Percentiles rank a stretch among this genome's conserved stretches.
phyloP scores from a whole-genome alignment of 2,888 invertebrate genomes.

The Andricus curvator region DNA sequence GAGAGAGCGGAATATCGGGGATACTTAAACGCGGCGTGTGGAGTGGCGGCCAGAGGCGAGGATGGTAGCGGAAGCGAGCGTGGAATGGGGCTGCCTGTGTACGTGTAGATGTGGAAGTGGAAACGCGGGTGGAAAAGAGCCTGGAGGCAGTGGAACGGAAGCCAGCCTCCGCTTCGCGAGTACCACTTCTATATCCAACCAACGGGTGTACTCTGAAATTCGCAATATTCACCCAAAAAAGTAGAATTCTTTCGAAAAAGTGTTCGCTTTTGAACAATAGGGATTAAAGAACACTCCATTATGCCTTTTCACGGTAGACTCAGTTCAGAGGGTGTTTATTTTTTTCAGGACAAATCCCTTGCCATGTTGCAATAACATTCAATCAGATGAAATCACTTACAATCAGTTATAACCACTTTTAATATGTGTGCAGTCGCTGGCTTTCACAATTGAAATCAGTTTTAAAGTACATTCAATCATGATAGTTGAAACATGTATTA shows the following conservation, averaged over 20 bases:
- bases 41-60: slow-evolving; percentile 64
- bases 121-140: slow-evolving; percentile 58
- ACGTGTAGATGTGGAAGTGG: slow-evolving; percentile 49
- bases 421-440: too few relatives aligned
- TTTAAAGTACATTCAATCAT: too few relatives aligned
- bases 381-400: too few relatives aligned
- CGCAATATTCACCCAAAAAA: slow-evolving; percentile 9
- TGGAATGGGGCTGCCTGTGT: slow-evolving; percentile 54
- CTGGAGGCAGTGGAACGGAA: slow-evolving; percentile 66
- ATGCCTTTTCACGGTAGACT: not conserved
- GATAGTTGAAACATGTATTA: too few relatives aligned
- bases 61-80: slow-evolving; percentile 56
- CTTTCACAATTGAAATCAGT: too few relatives aligned
- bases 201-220: slow-evolving; percentile 52
- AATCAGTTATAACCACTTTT: too few relatives aligned
- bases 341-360: not conserved
- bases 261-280: not conserved
- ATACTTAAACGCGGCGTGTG: slow-evolving; percentile 67
- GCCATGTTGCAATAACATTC: too few relatives aligned
- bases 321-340: not conserved
- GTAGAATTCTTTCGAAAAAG: not conserved
- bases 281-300: not conserved
- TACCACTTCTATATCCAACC: slow-evolving; percentile 52
- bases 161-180: slow-evolving; percentile 63
- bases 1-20: slow-evolving; percentile 57